Percentiles rank a stretch among this genome's conserved stretches.
Conservation (phyloP, 2,888 invertebrate genomes). For the Beris morrisii region DNA sequence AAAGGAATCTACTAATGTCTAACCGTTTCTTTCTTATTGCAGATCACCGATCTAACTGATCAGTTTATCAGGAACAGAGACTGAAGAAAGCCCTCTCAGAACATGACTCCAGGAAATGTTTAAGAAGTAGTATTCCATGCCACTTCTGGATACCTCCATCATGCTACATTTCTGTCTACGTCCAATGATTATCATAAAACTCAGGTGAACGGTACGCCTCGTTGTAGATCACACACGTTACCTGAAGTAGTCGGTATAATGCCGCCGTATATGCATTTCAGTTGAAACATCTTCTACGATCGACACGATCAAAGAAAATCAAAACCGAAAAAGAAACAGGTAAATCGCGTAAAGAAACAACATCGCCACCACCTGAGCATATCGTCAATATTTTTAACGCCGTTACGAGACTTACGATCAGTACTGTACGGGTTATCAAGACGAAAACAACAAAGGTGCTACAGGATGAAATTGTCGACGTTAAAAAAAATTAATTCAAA, state of each 20-base stretch:
- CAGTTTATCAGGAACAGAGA: constrained; percentile 4
- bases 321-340: too few species aligned
- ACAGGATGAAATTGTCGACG: too few species aligned
- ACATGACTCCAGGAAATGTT: constrained; percentile 1
- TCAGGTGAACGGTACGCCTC: neutral
- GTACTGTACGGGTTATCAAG: constrained; percentile 29
- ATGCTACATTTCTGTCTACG: too few species aligned
- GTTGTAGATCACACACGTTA: too few species aligned
- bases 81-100: constrained; percentile 4
- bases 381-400: constrained; percentile 20
- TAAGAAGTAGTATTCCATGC: too few species aligned
- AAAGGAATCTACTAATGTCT: neutral
- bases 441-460: constrained; percentile 10
- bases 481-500: too few species aligned
- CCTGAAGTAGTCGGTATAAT: too few species aligned
- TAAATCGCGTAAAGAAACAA: too few species aligned
- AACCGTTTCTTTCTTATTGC: constrained; percentile 11
- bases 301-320: too few species aligned
- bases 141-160: too few species aligned
- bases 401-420: constrained; percentile 24
- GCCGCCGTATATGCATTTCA: too few species aligned
- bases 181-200: neutral
- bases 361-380: neutral
- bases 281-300: too few species aligned
- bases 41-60: constrained; percentile 13